Base-by-base conservation (phyloP, 2,113 vertebrate species). In the Anhinga anhinga region DNA sequence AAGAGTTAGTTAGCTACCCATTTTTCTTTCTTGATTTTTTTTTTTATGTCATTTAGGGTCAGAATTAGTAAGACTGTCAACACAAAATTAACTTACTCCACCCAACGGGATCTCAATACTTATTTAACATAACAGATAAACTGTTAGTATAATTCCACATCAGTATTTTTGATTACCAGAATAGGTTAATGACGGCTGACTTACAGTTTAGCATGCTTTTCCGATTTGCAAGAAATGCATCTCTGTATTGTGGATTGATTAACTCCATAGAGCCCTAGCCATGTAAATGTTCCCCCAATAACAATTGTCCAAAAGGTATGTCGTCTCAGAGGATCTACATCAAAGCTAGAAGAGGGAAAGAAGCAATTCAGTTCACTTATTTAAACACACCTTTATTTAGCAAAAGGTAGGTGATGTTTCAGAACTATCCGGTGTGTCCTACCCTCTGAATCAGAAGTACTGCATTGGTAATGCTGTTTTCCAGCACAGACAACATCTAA, bases 231-330 rank as follows among this genome's bases (percentile, higher is more conserved):
- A 27, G 98, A 99, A 85, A 99, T 99, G 53, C 98, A 99, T 74
- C 98, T 97, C 96, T 99, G 99, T 92, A 99, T 98, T 6, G 98
- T 99, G 14, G 98, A 99, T 85, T 99, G 99, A 87, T 99, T 99
- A 36, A 99, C 99, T 70, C 98, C 99, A 40, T 99, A 99, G 85
- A 99, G 90, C 14, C 99, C 99, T 3, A 99, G 94, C 99, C 99
- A 99, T 0, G 99, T 99, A 87, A 99, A 99, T 7, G 98, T 98
- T 83, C 99, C 99, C 42, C 99, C 99, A 19, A 99, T 67, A 40
- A 96, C 56, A 36, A 99, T 97, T 16, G 99, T 99, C 99, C 99
- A 99, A 90, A 99, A 98, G 2, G 99, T 99, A 15, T 99, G 99
- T 27, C 99, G 81, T 72, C 98, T 98, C 81, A 99, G 95, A 49